A percentile compares a stretch with the other conserved stretches of the same genome.
phyloP scores from a whole-genome alignment of 2,113 vertebrate genomes.

The Saguinus imperator region DNA sequence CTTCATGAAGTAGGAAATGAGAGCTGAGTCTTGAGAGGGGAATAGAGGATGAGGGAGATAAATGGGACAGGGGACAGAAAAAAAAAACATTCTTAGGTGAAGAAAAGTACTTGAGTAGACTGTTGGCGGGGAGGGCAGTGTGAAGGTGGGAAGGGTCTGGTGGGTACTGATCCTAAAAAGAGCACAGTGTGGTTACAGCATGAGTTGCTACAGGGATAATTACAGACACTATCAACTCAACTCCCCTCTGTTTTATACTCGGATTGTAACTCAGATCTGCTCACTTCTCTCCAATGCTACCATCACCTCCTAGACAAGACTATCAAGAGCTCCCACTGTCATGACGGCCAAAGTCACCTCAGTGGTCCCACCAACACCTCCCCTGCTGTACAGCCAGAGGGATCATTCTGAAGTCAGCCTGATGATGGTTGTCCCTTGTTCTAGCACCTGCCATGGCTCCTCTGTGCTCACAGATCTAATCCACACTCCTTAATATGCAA shows the following conservation, averaged over 20 bases:
- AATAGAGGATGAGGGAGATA: accelerated
- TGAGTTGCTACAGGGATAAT: neutral
- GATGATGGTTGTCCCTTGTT: no score
- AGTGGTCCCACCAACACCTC: accelerated
- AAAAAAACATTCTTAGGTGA: neutral
- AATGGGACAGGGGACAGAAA: accelerated
- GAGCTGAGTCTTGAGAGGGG: neutral
- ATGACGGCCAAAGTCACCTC: neutral
- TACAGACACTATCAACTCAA: neutral
- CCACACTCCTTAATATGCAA: neutral
- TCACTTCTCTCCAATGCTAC: neutral
- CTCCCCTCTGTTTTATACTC: neutral
- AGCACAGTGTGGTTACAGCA: neutral
- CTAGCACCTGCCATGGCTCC: neutral
- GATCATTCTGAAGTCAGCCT: no score
- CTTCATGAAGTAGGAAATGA: neutral
- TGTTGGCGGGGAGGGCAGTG: neutral
- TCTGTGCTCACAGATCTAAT: neutral
- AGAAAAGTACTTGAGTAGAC: neutral
- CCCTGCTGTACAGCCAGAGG: neutral
- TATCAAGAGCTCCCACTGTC: neutral
- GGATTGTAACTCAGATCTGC: neutral
- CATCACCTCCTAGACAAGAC: neutral
- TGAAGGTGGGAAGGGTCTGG: neutral
- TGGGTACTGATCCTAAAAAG: neutral